Base-by-base conservation (phyloP, 2,113 vertebrate genomes). In the Psephotus haematonotus region DNA sequence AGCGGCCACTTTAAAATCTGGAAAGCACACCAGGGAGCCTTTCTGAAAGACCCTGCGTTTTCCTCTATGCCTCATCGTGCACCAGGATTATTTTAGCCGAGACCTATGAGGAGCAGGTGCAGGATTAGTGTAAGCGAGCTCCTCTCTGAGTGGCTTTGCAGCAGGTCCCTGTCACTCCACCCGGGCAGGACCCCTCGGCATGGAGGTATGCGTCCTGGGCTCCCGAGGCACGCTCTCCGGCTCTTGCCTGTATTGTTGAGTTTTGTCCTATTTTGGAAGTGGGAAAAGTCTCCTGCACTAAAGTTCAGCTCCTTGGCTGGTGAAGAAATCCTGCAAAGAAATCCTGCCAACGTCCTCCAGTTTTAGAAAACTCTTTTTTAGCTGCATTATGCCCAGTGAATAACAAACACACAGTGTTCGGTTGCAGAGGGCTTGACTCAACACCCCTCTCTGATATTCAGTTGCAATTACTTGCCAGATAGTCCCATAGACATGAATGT, bases 91-190 rank as follows among this genome's bases (percentile, higher is more conserved):
- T 95, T 95, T 96, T 96, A 96, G 95, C 94, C 7, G 13, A 89
- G 95, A 91, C 62, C 91, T 93, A 92, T 79, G 95, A 92, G 93
- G 78, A 96, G 95, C 95, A 97, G 97, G 97, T 97, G 97, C 95
- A 95, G 96, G 97, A 97, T 97, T 97, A 97, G 77, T 9, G 49
- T 28, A 75, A 86, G 71, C 0, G 6, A 84, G 90, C 53, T 67
- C 82, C 49, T 52, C 83, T 71, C 53, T 31, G 88, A 86, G 67
- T 19, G 74, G 78, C 80, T 92, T 65, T 82, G 89, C 95, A 96
- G 95, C 82, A 96, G 88, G 95, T 94, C 68, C 88, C 92, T 97
- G 97, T 96, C 96, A 97, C 95, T 97, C 94, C 88, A 94, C n/a
- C 53, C 85, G 3, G 37, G 77, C 83, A 63, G 91, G 70, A 92